A percentile compares a stretch with the other conserved stretches of the same genome.
Conservation (phyloP, 1,140 invertebrate species). For the Scylla paramamosain region DNA sequence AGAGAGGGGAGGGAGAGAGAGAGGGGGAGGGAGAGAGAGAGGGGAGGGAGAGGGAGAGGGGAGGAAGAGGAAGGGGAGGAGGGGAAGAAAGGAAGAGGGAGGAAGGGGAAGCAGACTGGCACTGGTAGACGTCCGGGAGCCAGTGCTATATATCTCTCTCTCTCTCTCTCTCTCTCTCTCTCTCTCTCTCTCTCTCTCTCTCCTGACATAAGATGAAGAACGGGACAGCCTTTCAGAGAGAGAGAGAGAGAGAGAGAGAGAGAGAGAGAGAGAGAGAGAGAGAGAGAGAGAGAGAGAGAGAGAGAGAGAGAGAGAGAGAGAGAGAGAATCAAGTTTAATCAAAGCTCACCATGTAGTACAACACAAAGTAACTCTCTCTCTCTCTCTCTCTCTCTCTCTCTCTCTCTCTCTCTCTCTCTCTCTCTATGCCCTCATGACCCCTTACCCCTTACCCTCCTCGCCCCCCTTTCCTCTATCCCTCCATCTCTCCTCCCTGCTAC, state of each 20-base stretch:
- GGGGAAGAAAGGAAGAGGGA: not conserved
- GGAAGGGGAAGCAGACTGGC: not conserved
- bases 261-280: conserved; percentile 1
- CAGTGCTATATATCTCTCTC: not conserved
- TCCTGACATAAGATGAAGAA: not conserved
- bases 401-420: not conserved
- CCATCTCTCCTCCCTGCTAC: not conserved
- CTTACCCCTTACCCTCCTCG: not conserved
- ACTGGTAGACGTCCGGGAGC: conserved; percentile 17
- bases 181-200: conserved; percentile 3
- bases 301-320: conserved; percentile 8
- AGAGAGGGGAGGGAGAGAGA: not conserved
- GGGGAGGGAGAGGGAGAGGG: not conserved
- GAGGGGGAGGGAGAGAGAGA: not conserved
- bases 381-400: not conserved
- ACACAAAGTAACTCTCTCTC: not conserved
- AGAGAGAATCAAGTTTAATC: not conserved
- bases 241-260: conserved; percentile 11
- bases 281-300: conserved; percentile 8
- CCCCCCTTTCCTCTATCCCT: not conserved
- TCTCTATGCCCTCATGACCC: not conserved
- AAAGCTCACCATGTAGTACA: not conserved
- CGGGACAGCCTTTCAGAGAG: not conserved
- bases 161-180: not conserved
- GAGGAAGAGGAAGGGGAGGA: not conserved